Percentiles rank a stretch among this genome's conserved stretches.
phyloP scores from a whole-genome alignment of 2,113 vertebrate species.

The Saguinus midas region DNA sequence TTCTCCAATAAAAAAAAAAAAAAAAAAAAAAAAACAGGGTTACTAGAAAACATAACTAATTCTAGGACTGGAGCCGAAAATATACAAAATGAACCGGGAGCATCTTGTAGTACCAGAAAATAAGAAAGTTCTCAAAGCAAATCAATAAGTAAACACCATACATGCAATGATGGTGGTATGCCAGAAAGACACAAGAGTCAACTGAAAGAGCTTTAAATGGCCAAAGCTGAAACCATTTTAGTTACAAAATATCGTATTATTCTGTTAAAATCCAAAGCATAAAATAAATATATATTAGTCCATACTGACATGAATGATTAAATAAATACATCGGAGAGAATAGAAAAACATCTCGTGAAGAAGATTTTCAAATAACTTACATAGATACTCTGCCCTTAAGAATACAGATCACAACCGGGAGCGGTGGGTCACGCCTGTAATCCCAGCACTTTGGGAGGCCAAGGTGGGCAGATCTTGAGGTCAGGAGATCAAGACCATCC shows the following conservation, averaged over 20 bases:
- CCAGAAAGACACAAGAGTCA: background rate
- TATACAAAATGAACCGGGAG: background rate
- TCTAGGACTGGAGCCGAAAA: background rate
- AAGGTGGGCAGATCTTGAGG: too few species aligned
- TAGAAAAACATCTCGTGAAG: background rate
- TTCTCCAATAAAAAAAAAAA: background rate
- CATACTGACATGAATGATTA: background rate
- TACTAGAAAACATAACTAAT: background rate
- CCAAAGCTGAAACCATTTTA: background rate
- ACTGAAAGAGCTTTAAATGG: background rate
- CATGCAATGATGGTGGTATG: background rate
- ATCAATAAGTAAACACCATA: background rate
- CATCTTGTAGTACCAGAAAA: background rate
- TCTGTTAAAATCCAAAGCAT: background rate
- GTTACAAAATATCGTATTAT: background rate
- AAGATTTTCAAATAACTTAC: background rate
- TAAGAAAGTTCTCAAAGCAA: background rate
- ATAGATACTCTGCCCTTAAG: too few species aligned
- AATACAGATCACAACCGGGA: too few species aligned
- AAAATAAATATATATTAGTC: background rate
- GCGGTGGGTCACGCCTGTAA: too few species aligned
- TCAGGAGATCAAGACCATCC: too few species aligned
- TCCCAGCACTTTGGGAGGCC: too few species aligned
- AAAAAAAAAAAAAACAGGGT: background rate
- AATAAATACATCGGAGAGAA: background rate